Evolutionary conservation across 2,797 vertebrate genomes (phyloP), one percentile per base, ranked within the genome.

Genomic region (Leptodactylus fallax): DNA sequence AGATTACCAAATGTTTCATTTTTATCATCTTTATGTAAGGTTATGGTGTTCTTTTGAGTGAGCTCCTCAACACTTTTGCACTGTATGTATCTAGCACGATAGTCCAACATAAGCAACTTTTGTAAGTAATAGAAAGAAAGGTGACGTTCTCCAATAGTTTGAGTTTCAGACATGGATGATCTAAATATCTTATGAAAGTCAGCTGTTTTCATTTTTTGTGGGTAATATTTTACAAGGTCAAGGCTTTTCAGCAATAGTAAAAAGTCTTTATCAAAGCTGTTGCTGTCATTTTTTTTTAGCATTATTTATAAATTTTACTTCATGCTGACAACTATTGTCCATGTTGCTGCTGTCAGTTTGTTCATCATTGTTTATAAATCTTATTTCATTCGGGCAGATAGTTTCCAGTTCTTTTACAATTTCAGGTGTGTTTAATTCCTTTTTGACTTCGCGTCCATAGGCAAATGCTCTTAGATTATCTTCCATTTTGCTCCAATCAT

Each of bases 51-150:
- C 7, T 19, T 55, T 19, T 83, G 88, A 95, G 92, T 71, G 94
- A 81, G 85, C 91, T 90, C 25, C 93, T n/a, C 45, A 94, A 6
- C n/a, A 89, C 92, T 49, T 81, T 49, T 47, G 60, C 56, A 80
- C 36, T 81, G 79, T 63, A 63, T 47, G 12, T 81, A 65, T 65
- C 79, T 60, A 63, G 79, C 60, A 8, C 45, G 58, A 81, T 63
- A 81, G 36, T 81, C 58, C 45, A 81, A 65, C 36, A 51, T 81
- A 13, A 81, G 58, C 60, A 81, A 49, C 60, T 81, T 81, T 58
- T 94, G 92, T 8, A 95, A 71, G 74, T 93, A 94, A 79, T 92
- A 19, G 5, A 92, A 3, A 79, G 90, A 91, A 4, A 94, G 87
- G 0, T 94, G 91, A 0, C 0, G 16, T 12, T 94, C 92, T 51